Evolutionary conservation across 1,140 invertebrate genomes (phyloP).

Genomic region (Caerostris extrusa): DNA sequence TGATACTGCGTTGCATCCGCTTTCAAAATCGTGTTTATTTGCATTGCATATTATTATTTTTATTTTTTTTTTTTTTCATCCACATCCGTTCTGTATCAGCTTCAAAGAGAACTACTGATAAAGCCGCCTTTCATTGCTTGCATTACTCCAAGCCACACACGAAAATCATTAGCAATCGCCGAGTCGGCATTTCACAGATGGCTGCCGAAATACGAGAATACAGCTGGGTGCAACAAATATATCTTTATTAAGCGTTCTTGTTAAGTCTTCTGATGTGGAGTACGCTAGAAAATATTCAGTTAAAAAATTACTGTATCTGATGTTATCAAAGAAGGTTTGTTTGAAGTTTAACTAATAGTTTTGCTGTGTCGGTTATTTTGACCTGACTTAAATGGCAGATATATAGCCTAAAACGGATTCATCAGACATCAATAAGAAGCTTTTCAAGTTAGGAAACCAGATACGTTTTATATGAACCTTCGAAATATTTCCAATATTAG

Average conservation of each 20-base stretch:
- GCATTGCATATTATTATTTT: not conserved
- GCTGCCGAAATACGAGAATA: not conserved
- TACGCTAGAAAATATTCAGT: not conserved
- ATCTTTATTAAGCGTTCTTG: not conserved
- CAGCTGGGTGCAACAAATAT: not conserved
- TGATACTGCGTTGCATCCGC: not conserved
- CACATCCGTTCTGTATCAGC: not conserved
- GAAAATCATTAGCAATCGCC: slow-evolving; percentile 13
- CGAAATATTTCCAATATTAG: too few species aligned
- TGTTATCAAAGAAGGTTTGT: not conserved
- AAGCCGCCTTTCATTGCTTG: slow-evolving; percentile 18
- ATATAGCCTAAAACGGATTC: too few species aligned
- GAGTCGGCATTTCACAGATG: not conserved
- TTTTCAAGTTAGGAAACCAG: too few species aligned
- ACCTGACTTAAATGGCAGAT: too few species aligned
- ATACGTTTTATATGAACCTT: too few species aligned
- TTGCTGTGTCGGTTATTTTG: too few species aligned
- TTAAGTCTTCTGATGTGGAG: not conserved
- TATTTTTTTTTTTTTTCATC: not conserved
- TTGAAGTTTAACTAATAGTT: not conserved
- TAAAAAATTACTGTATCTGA: not conserved
- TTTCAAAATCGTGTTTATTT: not conserved
- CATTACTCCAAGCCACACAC: not conserved
- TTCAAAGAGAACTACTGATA: not conserved
- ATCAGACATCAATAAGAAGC: too few species aligned